These are phyloP conservation scores for Schizopygopsis pylzovi DNA, from an alignment of 2,797 vertebrate genomes.

Conservation along the genomic window DNA sequence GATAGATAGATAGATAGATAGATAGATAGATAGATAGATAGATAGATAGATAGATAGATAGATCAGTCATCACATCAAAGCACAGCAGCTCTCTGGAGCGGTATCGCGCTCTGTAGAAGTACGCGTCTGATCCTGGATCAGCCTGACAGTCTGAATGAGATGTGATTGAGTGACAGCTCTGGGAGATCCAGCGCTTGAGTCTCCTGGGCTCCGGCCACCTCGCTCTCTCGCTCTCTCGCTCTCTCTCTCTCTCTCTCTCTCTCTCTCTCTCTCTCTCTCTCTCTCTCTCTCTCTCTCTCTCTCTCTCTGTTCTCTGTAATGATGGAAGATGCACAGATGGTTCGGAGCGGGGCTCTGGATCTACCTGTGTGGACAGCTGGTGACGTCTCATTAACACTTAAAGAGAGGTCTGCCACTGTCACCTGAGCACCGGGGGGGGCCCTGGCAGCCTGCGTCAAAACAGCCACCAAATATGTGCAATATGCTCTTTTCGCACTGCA, in stretches of 20 bases:
- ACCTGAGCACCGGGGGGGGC: slow-evolving; percentile 53
- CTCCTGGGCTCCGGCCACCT: not conserved
- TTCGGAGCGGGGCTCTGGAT: slow-evolving; percentile 51
- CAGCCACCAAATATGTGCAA: slow-evolving; percentile 2
- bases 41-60: too few species aligned
- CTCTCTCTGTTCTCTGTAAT: slow-evolving; percentile 38
- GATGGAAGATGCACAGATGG: slow-evolving; percentile 66
- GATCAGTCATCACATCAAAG: not conserved
- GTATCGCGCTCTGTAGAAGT: not conserved
- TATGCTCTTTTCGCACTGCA: not conserved
- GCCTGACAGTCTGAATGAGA: not conserved
- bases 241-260: too few species aligned
- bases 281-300: too few species aligned
- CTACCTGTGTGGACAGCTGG: slow-evolving; percentile 65
- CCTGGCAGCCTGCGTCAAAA: slow-evolving; percentile 43
- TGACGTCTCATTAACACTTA: slow-evolving; percentile 61
- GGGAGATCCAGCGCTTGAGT: not conserved
- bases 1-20: too few species aligned
- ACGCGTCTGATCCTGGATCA: not conserved
- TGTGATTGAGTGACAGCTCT: slow-evolving; percentile 14
- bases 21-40: too few species aligned
- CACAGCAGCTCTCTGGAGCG: not conserved
- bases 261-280: too few species aligned
- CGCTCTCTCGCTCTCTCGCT: not conserved
- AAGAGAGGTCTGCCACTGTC: slow-evolving; percentile 58